Evolutionary conservation across 1,140 invertebrate genomes (phyloP).

Genomic region (Euglossa dilemma): DNA sequence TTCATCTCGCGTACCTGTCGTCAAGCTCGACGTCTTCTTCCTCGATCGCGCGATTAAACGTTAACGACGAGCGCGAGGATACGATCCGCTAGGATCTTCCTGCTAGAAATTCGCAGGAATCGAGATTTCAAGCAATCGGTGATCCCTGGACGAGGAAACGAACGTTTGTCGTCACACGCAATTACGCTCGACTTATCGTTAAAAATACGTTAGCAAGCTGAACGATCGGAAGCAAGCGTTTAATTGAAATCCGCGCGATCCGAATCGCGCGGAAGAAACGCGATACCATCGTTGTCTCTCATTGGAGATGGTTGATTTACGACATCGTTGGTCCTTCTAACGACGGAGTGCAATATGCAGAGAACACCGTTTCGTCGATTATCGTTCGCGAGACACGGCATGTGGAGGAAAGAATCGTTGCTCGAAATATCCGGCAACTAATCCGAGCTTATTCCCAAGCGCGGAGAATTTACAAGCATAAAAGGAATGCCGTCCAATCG

Average conservation of each 20-base stretch:
- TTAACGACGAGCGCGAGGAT: background rate
- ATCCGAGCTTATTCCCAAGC: background rate
- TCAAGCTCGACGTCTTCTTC: background rate
- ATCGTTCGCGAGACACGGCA: background rate
- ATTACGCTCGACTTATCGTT: background rate
- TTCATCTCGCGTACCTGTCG: background rate
- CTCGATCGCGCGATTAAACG: slow-evolving; percentile 1
- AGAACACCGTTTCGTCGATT: background rate
- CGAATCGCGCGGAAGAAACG: background rate
- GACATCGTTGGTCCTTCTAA: background rate
- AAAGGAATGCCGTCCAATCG: background rate
- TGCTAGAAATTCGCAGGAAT: background rate
- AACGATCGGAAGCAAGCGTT: background rate
- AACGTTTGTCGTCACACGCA: slow-evolving; percentile 1
- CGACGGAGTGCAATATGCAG: no score
- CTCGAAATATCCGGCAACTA: no score
- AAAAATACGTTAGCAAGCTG: slow-evolving; percentile 12
- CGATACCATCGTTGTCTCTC: background rate
- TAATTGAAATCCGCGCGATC: slow-evolving; percentile 6
- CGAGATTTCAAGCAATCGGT: background rate
- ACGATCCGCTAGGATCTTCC: background rate
- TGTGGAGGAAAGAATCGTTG: no score
- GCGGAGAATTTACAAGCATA: no score
- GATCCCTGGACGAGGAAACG: slow-evolving; percentile 4
- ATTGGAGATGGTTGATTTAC: background rate